Percentiles rank a stretch among this genome's conserved stretches.
phyloP scores from a whole-genome alignment of 2,797 vertebrate genomes.

The Lacerta viridis region DNA sequence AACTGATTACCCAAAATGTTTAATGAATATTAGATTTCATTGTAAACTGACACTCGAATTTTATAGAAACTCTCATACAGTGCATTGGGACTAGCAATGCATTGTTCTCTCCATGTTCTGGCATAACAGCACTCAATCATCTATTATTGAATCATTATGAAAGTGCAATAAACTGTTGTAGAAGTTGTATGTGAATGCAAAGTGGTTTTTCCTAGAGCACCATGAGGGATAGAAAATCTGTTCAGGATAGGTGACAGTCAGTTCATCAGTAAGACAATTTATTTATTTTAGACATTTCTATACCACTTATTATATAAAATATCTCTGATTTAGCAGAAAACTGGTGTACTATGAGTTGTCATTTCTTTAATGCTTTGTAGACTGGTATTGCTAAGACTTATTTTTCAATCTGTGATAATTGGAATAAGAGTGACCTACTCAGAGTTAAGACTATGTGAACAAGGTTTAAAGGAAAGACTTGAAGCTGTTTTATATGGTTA shows the following conservation, averaged over 20 bases:
- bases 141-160: background rate
- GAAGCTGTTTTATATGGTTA: background rate
- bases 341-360: background rate
- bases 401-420: background rate
- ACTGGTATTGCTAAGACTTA: background rate
- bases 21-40: background rate
- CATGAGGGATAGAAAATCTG: background rate
- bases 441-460: background rate
- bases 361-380: background rate
- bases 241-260: background rate
- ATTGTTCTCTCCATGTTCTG: background rate
- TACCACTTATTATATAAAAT: no score
- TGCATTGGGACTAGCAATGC: background rate
- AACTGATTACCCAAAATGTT: background rate
- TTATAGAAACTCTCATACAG: background rate
- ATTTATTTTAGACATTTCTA: no score
- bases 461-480: background rate
- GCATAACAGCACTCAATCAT: background rate
- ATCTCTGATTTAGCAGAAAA: background rate
- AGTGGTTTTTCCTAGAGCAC: background rate
- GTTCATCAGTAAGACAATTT: background rate
- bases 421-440: background rate
- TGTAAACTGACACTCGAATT: background rate
- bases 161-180: slow-evolving; percentile 8
- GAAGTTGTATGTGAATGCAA: background rate